These are phyloP conservation scores for Leptocoma aspasia DNA, from an alignment of 2,113 vertebrate species.

Conservation along the genomic window DNA sequence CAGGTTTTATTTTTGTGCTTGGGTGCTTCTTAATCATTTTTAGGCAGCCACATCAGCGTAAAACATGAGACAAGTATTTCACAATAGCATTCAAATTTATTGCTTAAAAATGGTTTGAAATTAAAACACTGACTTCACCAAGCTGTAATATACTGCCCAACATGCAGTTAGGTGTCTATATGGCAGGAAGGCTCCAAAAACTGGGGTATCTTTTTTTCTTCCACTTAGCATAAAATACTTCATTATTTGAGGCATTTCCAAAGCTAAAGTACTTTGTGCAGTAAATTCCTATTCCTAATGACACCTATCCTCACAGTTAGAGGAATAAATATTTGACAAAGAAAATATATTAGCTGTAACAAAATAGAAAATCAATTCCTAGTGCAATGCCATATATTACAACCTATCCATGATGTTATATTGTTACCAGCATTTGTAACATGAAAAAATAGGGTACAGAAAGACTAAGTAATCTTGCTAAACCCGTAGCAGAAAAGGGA, in stretches of 20 bases:
- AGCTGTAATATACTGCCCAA: not conserved
- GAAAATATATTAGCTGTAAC: not conserved
- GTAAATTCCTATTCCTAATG: not conserved
- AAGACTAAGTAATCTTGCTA: not conserved
- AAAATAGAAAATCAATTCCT: not conserved
- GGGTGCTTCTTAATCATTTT: not conserved
- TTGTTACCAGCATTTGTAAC: not conserved
- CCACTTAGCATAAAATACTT: not conserved
- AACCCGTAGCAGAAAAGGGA: not conserved
- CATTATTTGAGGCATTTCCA: not conserved
- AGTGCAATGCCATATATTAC: not conserved
- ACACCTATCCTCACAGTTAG: not conserved
- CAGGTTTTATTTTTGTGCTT: conserved; percentile 9
- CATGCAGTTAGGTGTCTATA: not conserved
- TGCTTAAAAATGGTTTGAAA: not conserved
- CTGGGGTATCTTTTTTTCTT: not conserved
- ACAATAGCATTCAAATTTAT: not conserved
- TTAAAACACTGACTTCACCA: not conserved
- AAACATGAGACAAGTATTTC: not conserved
- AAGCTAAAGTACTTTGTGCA: not conserved
- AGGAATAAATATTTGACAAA: not conserved
- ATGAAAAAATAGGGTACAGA: not conserved
- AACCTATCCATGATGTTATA: not conserved
- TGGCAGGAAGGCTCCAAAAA: not conserved
- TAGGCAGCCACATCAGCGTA: not conserved